Evolutionary conservation across 2,888 invertebrate genomes (phyloP), one percentile per base, ranked within the genome.

Genomic region (Gryllus longicercus): DNA sequence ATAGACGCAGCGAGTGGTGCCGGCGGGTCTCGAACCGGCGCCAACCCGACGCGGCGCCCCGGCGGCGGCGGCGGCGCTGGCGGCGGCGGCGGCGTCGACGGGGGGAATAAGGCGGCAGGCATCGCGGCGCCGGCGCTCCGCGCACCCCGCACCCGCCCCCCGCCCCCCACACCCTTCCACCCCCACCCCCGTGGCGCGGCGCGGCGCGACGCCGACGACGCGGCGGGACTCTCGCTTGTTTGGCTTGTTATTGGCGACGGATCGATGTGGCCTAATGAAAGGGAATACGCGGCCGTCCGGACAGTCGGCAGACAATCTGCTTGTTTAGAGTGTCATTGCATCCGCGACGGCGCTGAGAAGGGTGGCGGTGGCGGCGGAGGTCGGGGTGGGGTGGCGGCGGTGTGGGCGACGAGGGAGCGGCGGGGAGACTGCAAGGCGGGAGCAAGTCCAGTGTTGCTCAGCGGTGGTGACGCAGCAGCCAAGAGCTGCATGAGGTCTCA

Each of bases 11-110:
- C 63, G 63, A n/a, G 16, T 14, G 63, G 63, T 63, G 63, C 63
- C 63, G n/a, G 63, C 63, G 63, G 63, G 63, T 63, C 63, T 63
- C 63, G 63, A 63, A 63, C 63, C 63, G 63, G 63, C 63, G 63
- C 63, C 63, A 63, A 63, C 63, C 16, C 63, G 63, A 18, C 63
- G 63, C 63, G 63, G 63, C 63, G 63, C 63, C 14, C 12, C 14
- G 14, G 63, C 16, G n/a, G 63, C 16, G 63, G 4, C 14, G 16
- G 63, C 63, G 63, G n/a, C 63, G 5, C 38, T 38, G 38, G 38
- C 38, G 38, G 38, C 38, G 38, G 8, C 8, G 38, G 63, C 16
- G 63, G n/a, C 14, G 63, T 4, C 63, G 63, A 63, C 63, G n/a
- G 38, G 38, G 38, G 38, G 38, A 38, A 38, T 38, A 38, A 38